Evolutionary conservation across 2,113 vertebrate species (phyloP).

Genomic region (Lepus americanus): DNA sequence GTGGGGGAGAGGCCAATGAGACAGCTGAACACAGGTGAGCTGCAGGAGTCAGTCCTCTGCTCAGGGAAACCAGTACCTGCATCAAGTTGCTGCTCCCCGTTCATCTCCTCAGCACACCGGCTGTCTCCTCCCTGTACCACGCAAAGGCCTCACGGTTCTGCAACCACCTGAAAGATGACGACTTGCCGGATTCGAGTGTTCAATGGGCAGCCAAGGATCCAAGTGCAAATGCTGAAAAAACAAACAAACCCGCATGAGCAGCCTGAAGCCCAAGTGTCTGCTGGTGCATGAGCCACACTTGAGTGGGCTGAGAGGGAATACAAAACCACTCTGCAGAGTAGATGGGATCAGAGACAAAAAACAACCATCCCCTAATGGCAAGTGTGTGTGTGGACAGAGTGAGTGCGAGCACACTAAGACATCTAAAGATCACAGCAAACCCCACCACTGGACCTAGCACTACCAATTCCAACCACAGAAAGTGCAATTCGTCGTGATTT

Average conservation of each 20-base stretch:
- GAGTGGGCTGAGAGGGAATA: not conserved
- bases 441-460: not conserved
- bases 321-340: slow-evolving; percentile 12
- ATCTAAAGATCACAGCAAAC: slow-evolving; percentile 18
- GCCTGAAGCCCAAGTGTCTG: slow-evolving; percentile 25
- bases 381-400: not conserved
- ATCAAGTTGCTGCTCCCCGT: slow-evolving; percentile 89
- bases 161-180: slow-evolving; percentile 71
- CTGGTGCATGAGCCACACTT: slow-evolving; percentile 15
- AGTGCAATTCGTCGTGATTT: not conserved
- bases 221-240: slow-evolving; percentile 75
- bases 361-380: not conserved
- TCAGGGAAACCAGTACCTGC: slow-evolving; percentile 85
- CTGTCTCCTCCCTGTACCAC: slow-evolving; percentile 52
- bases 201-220: slow-evolving; percentile 70
- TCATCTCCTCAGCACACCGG: slow-evolving; percentile 88
- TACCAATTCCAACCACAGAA: slow-evolving; percentile 22
- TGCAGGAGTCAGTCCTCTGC: not conserved
- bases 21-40: not conserved
- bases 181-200: slow-evolving; percentile 72
- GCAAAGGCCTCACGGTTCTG: slow-evolving; percentile 72
- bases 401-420: not conserved
- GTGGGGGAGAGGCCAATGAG: slow-evolving; percentile 11
- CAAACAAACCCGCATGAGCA: slow-evolving; percentile 29
- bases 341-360: not conserved